Base-by-base conservation (phyloP, 2,888 invertebrate species). In the Taenaris catops region DNA sequence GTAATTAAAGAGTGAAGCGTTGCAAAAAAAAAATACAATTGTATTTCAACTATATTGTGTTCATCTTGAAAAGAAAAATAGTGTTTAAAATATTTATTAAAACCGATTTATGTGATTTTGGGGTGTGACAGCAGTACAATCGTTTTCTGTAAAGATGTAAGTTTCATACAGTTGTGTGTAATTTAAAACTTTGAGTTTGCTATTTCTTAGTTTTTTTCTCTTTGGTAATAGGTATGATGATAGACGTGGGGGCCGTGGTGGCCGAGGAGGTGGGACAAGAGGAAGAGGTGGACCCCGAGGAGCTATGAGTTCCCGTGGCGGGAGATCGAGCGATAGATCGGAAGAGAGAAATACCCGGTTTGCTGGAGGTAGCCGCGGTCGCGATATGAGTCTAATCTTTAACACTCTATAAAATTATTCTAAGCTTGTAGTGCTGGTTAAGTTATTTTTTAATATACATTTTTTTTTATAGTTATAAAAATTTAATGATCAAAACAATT, bases 221-320 rank as follows among this genome's bases (percentile, higher is more conserved):
- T 14, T 14, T 14, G 14, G 14, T 3, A 14, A 45, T 50, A 88
- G 88, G 88, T 88, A 86, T 51, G 87, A 88, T 57, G 87, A 87
- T 56, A 86, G 87, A 52, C 87, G 87, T 43, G 88, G 88, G 20
- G 80, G 84, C 7, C 60, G 63, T 16, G 66, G 68, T 7, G 71
- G 73, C 1, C 63, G 88, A 23, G 75, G 83, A 16, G 58, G 74
- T 19, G 53, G 63, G 0, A 25, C 41, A 0, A 25, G 48, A 16
- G 69, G 81, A 12, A 58, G 62, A 23, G 62, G 64, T 9, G 68
- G 71, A 1, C 55, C 72, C 2, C 61, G 88, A 17, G 75, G 84
- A 19, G 58, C 74, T 10, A 34, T 38, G 38, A 20, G 43, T 25
- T 55, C 65, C 1, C 60, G 78, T 5, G 66, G 72, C 7, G 62